A percentile compares a stretch with the other conserved stretches of the same genome.
Evolutionary conservation across 2,113 vertebrate genomes (phyloP).

Genomic region (Elephas maximus): DNA sequence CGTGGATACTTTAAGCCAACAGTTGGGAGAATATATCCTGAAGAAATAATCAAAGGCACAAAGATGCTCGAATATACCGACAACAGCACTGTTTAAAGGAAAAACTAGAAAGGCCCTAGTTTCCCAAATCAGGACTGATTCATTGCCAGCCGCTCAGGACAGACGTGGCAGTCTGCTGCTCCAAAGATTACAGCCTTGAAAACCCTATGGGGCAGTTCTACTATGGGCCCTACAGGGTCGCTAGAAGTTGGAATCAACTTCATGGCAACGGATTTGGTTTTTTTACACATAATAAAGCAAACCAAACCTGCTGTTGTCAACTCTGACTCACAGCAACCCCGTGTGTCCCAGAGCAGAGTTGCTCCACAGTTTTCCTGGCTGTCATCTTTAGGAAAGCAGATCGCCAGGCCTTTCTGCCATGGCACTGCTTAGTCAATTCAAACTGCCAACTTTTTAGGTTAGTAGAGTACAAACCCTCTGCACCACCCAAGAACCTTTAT

Average conservation of each 20-base stretch:
- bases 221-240: neutral
- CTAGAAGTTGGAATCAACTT: neutral
- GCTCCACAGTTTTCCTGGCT: neutral
- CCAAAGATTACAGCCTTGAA: neutral
- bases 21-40: neutral
- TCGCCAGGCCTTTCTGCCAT: neutral
- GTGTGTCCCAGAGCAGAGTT: too few species aligned
- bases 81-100: neutral
- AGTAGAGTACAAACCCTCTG: neutral
- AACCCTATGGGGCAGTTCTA: neutral
- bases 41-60: slow-evolving; percentile 22
- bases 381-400: too few species aligned
- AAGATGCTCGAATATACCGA: neutral
- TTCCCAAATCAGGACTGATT: neutral
- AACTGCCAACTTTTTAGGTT: neutral
- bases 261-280: neutral
- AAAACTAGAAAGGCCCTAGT: neutral
- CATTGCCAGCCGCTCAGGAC: neutral
- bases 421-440: neutral
- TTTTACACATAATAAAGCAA: too few species aligned
- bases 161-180: too few species aligned
- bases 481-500: neutral
- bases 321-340: too few species aligned
- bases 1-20: neutral
- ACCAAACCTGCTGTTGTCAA: too few species aligned